phyloP scores from a whole-genome alignment of 2,888 invertebrate genomes.

The Bursaphelenchus okinawaensis region DNA sequence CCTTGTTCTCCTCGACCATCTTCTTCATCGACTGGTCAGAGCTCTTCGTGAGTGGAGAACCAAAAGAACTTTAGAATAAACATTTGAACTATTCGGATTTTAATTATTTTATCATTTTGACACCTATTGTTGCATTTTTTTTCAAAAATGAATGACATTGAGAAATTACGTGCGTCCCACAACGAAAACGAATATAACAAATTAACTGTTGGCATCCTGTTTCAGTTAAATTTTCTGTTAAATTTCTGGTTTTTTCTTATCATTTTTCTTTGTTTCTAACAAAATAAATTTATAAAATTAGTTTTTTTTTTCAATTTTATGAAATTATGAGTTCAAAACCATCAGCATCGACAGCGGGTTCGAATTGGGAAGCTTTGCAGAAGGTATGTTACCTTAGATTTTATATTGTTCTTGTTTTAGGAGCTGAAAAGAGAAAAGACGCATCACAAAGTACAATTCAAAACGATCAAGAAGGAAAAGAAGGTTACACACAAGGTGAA shows the following conservation, averaged over 20 bases:
- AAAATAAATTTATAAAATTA: too few species aligned
- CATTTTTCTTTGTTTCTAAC: neutral
- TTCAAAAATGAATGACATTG: too few species aligned
- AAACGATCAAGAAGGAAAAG: neutral
- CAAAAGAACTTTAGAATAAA: too few species aligned
- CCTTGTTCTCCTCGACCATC: too few species aligned
- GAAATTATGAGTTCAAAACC: neutral
- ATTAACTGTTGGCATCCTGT: neutral
- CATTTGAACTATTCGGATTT: too few species aligned
- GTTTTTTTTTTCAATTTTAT: too few species aligned
- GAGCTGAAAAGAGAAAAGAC: neutral
- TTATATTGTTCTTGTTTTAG: neutral
- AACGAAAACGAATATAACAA: neutral
- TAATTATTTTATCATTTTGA: too few species aligned
- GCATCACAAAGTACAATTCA: neutral
- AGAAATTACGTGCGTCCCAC: neutral
- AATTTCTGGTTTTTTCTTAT: too few species aligned
- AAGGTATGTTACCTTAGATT: neutral
- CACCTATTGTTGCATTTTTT: too few species aligned
- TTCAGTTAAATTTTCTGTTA: neutral
- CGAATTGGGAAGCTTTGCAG: neutral
- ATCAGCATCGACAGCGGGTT: neutral
- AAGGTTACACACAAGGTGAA: neutral
- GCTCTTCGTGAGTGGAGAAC: too few species aligned
- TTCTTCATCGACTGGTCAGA: too few species aligned